Base-by-base conservation (phyloP, 1,140 invertebrate species). In the Manduca sexta region DNA sequence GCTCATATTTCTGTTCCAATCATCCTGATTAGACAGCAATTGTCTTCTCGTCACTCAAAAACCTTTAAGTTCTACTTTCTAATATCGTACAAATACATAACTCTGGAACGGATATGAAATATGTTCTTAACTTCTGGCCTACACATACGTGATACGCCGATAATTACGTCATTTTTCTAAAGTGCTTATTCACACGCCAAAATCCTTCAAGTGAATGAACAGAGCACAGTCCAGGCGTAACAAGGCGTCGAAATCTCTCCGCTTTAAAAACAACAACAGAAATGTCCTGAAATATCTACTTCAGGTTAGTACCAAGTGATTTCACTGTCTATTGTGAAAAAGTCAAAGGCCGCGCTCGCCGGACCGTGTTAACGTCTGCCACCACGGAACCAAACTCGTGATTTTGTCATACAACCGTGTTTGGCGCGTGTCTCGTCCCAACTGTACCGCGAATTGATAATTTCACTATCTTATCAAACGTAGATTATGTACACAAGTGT, bases 401-500 rank as follows among this genome's bases (percentile, higher is more conserved):
- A 34, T 52, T 45, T 30, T 41, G 42, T 45, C 35, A 57, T 68
- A 45, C 54, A 45, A 46, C 53, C 52, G 38, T 42, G 48, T 60
- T 47, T 49, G 29, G 44, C 44, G 45, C 53, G 18, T 26, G 46
- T 30, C 51, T 21, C 52, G 49, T 56, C 41, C 46, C 38, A 56
- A 64, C 57, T 56, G 38, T 35, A 48, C 49, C 45, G 64, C 49
- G 64, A 65, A 53, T 49, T 33, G 30, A 34, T 44, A 44, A 56
- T 45, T 34, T 29, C 50, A 40, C 57, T 82, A 84, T 84, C 78
- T 84, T 84, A 84, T 84, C 81, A 68, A 26, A 3, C 48, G 56
- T 56, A 77, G 74, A 82, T 74, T 84, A 78, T 81, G 72, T 83
- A 75, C 67, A 78, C 77, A 83, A 83, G 75, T 83, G 78, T 68